Base-by-base conservation (phyloP, 2,797 vertebrate species). In the Schizothorax lantsangensis region DNA sequence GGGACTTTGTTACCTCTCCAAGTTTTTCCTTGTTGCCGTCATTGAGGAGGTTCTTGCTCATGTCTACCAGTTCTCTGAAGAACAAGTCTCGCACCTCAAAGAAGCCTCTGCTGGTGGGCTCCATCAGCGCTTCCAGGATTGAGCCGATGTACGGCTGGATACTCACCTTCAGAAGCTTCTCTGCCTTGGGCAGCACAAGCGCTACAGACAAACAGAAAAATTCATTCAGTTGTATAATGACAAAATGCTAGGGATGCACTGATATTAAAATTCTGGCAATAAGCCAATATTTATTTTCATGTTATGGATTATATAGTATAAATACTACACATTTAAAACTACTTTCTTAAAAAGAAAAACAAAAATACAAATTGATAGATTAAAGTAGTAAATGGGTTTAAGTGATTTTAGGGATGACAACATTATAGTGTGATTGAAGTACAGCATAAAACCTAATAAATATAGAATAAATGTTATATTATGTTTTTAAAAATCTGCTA, bases 111-210 rank as follows among this genome's bases (percentile, higher is more conserved):
- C 98, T 99, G 2, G 97, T 98, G 49, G 98, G 97, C 79, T 96
- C 95, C 98, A 99, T 98, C 92, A 99, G 93, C 2, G 97, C 97
- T 1, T 99, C 98, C 89, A 99, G 95, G 93, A 99, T 98, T 91
- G 98, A 99, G 21, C 94, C 87, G 94, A 99, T 97, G 91, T 98
- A 97, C 12, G 98, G 97, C 94, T 99, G 95, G 36, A 99, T 96
- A 0, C 97, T 97, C 88, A 97, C 97, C 87, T 97, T 97, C 88
- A 99, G 95, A 0, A 98, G 97, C 87, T 98, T 93, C 93, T 99
- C 98, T 0, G 98, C 97, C 90, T 98, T 98, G 64, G 97, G 97
- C 47, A 97, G 94, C 71, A 98, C 96, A 0, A 95, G 94, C 0
- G 92, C 98, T 99, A 93, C 4, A 71, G 40, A 23, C 4, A 45